Conservation (phyloP, 2,888 invertebrate genomes). For the Abrostola triplasia region DNA sequence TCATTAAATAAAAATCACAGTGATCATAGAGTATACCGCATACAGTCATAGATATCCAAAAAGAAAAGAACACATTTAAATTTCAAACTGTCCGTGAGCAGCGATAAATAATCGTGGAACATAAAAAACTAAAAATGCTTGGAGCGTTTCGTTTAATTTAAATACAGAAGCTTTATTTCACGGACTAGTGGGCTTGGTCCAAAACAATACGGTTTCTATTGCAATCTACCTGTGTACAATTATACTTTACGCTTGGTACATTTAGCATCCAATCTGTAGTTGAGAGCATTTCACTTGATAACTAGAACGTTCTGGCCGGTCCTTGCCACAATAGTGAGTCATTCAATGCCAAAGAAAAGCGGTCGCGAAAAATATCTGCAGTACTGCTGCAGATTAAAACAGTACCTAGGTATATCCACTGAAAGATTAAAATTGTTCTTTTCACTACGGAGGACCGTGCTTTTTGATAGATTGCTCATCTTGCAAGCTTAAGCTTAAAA, state of each 20-base stretch:
- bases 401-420: no score
- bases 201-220: slow-evolving; percentile 57
- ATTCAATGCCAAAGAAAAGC: no score
- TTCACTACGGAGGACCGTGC: no score
- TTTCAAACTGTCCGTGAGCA: slow-evolving; percentile 50
- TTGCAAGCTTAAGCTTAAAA: no score
- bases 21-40: slow-evolving; percentile 9
- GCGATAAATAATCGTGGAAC: slow-evolving; percentile 65
- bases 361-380: no score
- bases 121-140: slow-evolving; percentile 66
- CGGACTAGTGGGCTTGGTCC: slow-evolving; percentile 61
- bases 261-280: background rate
- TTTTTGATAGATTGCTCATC: no score
- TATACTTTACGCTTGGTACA: background rate
- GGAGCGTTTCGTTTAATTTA: slow-evolving; percentile 74
- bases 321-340: no score
- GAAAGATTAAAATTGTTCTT: no score
- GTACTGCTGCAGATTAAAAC: no score
- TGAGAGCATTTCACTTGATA: no score
- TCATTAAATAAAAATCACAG: background rate
- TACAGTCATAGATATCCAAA: slow-evolving; percentile 17
- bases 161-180: slow-evolving; percentile 77
- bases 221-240: slow-evolving; percentile 46
- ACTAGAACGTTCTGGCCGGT: no score
- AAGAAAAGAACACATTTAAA: slow-evolving; percentile 52